These are phyloP conservation scores for Craseonycteris thonglongyai DNA, from an alignment of 2,113 vertebrate genomes.

Conservation along the genomic window DNA sequence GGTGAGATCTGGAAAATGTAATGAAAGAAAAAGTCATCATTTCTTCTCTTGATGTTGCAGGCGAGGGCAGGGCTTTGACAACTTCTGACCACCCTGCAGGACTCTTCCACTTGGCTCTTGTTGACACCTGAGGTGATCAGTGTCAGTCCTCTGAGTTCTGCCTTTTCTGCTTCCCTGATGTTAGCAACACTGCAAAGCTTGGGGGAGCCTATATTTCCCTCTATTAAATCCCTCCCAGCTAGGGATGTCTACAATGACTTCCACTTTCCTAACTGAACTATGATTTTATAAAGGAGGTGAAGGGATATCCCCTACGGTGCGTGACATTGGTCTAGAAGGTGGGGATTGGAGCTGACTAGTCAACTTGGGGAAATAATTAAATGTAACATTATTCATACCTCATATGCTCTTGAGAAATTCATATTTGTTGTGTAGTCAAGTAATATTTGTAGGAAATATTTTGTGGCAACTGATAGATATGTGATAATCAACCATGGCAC, in stretches of 20 bases:
- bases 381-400: background rate
- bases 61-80: background rate
- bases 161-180: background rate
- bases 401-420: background rate
- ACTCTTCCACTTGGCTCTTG: background rate
- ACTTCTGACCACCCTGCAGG: background rate
- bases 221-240: background rate
- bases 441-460: background rate
- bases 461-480: background rate
- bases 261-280: background rate
- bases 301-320: background rate
- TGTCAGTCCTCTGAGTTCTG: background rate
- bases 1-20: background rate
- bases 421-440: background rate
- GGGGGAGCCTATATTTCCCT: background rate
- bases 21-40: background rate
- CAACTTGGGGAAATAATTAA: background rate
- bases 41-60: background rate
- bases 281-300: background rate
- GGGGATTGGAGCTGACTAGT: background rate
- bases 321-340: background rate
- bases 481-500: background rate
- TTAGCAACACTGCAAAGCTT: background rate
- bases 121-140: background rate
- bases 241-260: background rate